These are phyloP conservation scores for Drosophila melanica DNA, from an alignment of 1,140 invertebrate species.

Conservation along the genomic window DNA sequence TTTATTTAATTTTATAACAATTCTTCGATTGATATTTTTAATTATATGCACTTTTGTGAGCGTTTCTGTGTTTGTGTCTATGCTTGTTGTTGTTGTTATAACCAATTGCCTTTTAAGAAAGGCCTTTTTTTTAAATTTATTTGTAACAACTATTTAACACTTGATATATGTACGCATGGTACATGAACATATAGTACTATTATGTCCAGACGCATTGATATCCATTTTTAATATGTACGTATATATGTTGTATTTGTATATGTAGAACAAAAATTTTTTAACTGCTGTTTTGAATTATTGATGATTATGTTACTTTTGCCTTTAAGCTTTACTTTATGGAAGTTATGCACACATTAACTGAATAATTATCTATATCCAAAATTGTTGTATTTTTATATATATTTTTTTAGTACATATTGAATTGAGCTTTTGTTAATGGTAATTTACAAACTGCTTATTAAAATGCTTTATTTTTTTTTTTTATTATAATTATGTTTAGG, in stretches of 20 bases:
- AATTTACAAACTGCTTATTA: slow-evolving; percentile 25
- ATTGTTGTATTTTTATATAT: background rate
- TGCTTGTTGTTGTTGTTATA: slow-evolving; percentile 29
- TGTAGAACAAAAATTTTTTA: slow-evolving; percentile 27
- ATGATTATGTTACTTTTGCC: background rate
- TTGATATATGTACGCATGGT: slow-evolving; percentile 55
- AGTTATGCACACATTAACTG: slow-evolving; percentile 18
- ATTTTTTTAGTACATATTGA: slow-evolving; percentile 14
- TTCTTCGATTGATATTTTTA: slow-evolving; percentile 46
- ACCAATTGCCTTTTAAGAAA: slow-evolving; percentile 19
- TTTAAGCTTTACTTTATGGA: slow-evolving; percentile 27
- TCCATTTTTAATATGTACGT: slow-evolving; percentile 41
- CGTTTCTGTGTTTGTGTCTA: slow-evolving; percentile 21
- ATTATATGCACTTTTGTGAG: slow-evolving; percentile 18
- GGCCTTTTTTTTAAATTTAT: slow-evolving; percentile 46
- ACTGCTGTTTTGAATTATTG: slow-evolving; percentile 4
- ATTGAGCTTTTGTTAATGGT: slow-evolving; percentile 26
- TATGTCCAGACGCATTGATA: slow-evolving; percentile 52
- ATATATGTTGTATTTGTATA: slow-evolving; percentile 28
- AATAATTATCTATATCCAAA: slow-evolving; percentile 15
- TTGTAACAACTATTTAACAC: slow-evolving; percentile 78
- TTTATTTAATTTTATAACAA: slow-evolving; percentile 68
- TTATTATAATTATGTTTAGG: background rate
- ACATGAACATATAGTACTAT: slow-evolving; percentile 34
- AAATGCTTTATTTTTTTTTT: slow-evolving; percentile 16